Evolutionary conservation across 2,888 invertebrate species (phyloP).

Genomic region (Pyrrhia umbra): DNA sequence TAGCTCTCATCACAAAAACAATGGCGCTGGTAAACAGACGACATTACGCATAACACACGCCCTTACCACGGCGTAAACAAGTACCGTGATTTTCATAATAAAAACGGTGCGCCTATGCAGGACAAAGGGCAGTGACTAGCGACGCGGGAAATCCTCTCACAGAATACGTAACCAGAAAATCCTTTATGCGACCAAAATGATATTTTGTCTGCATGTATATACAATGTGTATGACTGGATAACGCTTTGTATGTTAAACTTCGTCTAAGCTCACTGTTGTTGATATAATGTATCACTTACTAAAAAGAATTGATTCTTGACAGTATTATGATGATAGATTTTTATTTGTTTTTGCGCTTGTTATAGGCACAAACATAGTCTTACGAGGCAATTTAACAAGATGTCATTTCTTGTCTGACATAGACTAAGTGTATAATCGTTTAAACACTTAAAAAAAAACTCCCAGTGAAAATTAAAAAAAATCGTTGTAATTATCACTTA

Average conservation of each 20-base stretch:
- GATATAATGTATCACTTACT: background rate
- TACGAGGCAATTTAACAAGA: too few species aligned
- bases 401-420: too few species aligned
- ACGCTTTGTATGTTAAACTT: slow-evolving; percentile 48
- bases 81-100: slow-evolving; percentile 67
- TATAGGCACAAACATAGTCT: too few species aligned
- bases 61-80: slow-evolving; percentile 51
- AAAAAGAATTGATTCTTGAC: too few species aligned
- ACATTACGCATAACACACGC: slow-evolving; percentile 59
- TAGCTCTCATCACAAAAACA: slow-evolving; percentile 50
- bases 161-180: slow-evolving; percentile 63
- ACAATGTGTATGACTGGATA: slow-evolving; percentile 18
- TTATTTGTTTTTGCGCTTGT: too few species aligned
- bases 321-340: too few species aligned
- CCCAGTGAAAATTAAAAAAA: too few species aligned
- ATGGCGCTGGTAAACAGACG: slow-evolving; percentile 47
- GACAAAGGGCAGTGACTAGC: slow-evolving; percentile 61
- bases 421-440: too few species aligned
- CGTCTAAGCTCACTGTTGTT: slow-evolving; percentile 31
- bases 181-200: slow-evolving; percentile 54
- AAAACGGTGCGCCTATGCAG: slow-evolving; percentile 53
- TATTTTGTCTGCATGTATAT: slow-evolving; percentile 51
- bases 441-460: too few species aligned
- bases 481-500: too few species aligned
- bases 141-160: slow-evolving; percentile 54